These are phyloP conservation scores for Rhabdornis inornatus DNA, from an alignment of 2,113 vertebrate species.

Conservation along the genomic window DNA sequence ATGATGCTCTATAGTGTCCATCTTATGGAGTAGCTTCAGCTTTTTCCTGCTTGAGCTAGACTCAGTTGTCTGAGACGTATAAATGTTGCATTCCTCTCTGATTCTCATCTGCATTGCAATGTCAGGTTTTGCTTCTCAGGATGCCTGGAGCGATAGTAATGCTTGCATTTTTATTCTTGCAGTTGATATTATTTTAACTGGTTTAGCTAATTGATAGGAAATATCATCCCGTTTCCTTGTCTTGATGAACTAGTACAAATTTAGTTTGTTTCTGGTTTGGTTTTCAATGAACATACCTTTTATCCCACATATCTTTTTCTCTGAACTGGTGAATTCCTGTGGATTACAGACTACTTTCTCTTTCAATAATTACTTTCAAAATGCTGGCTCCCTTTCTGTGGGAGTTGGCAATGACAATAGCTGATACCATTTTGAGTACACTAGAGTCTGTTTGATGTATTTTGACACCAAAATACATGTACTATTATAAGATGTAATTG, in stretches of 20 bases:
- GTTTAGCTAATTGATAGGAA: background rate
- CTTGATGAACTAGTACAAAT: background rate
- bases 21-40: background rate
- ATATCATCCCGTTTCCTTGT: background rate
- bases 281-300: background rate
- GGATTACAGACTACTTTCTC: background rate
- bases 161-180: background rate
- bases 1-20: background rate
- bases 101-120: background rate
- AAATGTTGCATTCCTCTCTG: background rate
- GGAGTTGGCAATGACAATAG: background rate
- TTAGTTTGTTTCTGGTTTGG: background rate
- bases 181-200: background rate
- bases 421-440: background rate
- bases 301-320: background rate
- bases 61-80: background rate
- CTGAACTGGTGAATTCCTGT: background rate
- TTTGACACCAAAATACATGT: background rate
- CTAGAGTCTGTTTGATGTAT: background rate
- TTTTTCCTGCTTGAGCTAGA: background rate
- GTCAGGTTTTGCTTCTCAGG: background rate
- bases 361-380: background rate
- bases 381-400: background rate
- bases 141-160: background rate
- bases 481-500: background rate